Evolutionary conservation across 2,888 invertebrate species (phyloP).

Genomic region (Polydrusus pterygomalis): DNA sequence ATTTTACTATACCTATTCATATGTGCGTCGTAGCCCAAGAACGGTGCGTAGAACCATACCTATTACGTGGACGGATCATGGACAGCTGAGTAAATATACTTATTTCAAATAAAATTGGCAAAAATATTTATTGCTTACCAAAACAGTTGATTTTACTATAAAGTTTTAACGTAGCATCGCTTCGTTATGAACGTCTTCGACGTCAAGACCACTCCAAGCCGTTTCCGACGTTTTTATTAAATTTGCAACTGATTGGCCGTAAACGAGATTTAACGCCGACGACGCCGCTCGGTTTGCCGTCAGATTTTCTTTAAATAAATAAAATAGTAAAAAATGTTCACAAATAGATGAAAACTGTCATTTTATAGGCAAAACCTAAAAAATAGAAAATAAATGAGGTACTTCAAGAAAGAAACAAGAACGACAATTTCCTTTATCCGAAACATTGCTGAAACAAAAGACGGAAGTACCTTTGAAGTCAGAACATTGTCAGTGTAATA

Average conservation of each 20-base stretch:
- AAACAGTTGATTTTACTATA: slow-evolving; percentile 4
- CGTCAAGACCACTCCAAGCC: slow-evolving; percentile 34
- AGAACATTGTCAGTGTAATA: neutral
- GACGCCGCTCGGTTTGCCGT: slow-evolving; percentile 24
- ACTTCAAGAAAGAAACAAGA: neutral
- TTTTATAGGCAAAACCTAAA: neutral
- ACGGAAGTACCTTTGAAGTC: neutral
- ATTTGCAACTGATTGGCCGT: slow-evolving; percentile 47
- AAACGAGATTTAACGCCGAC: slow-evolving; percentile 45
- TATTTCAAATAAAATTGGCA: no score
- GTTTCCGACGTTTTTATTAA: slow-evolving; percentile 47
- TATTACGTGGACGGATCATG: no score
- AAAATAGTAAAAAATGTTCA: slow-evolving; percentile 9
- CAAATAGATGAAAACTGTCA: slow-evolving; percentile 2
- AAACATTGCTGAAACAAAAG: no score
- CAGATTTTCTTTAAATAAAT: slow-evolving; percentile 33
- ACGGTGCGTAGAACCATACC: no score
- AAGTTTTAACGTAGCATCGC: slow-evolving; percentile 10
- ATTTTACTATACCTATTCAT: no score
- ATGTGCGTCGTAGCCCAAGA: no score
- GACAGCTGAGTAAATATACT: no score
- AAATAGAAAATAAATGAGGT: neutral
- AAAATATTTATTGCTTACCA: neutral
- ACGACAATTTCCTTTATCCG: no score
- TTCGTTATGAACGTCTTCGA: slow-evolving; percentile 24